Evolutionary conservation across 2,113 vertebrate species (phyloP), one percentile per base, ranked within the genome.

Genomic region (Rutilus rutilus): DNA sequence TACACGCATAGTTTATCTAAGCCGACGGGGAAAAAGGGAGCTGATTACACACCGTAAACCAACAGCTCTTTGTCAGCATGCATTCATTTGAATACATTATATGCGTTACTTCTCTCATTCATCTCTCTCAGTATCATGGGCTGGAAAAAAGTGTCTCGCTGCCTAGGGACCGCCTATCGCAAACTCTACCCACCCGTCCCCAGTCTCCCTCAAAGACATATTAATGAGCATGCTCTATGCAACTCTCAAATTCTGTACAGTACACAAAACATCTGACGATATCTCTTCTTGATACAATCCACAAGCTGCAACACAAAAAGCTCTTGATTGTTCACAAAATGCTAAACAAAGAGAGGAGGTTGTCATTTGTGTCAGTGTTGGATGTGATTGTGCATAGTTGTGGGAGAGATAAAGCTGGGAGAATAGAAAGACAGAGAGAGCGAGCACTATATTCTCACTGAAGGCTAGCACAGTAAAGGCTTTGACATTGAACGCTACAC

Each of bases 51-150:
- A 77, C 80, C 19, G 27, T 86, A 85, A 88, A 88, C 82, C 82
- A 88, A 86, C 85, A 88, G 74, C 60, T 78, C 82, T 74, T 90
- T 88, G 54, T 88, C 69, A 65, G 47, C 78, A 69, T 33, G 67
- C 85, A 85, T 85, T 90, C 82, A 86, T 90, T 90, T 90, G 85
- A 88, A 90, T 89, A 73, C 77, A 87, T 90, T 90, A 85, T 42
- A 73, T 81, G 81, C 83, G 78, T 86, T 84, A 81, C 75, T 86
- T 82, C 79, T 80, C 64, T 87, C 84, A 84, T 82, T 85, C 86
- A 71, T 78, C 69, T 79, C 60, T 54, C 76, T 82, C 47, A 4
- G 59, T 77, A 73, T 84, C 69, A 82, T 50, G 36, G 78, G 71
- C 30, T 54, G 74, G 19, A 39, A 71, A 64, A 71, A 88, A 82